These are phyloP conservation scores for Hylaea fasciaria DNA, from an alignment of 2,888 invertebrate genomes.

Conservation along the genomic window DNA sequence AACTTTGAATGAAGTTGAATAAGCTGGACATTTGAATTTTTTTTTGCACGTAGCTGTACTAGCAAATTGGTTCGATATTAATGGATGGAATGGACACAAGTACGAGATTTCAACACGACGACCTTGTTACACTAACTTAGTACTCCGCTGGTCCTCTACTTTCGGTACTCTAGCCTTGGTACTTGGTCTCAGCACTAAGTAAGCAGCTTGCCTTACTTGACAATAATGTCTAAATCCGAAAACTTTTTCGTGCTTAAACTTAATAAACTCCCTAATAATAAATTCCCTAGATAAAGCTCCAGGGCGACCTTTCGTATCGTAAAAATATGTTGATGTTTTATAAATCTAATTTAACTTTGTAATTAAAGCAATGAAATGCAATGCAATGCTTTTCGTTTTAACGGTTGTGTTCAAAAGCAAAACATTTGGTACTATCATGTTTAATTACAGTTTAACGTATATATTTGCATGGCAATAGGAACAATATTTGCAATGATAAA, in stretches of 20 bases:
- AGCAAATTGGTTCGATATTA: too few species aligned
- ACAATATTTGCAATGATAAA: too few species aligned
- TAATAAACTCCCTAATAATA: conserved; percentile 20
- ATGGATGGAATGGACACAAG: too few species aligned
- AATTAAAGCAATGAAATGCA: conserved; percentile 27
- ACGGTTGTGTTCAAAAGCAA: background rate
- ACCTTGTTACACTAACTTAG: background rate
- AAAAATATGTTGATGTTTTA: conserved; percentile 21
- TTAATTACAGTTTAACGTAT: conserved; percentile 1
- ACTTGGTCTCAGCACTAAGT: background rate
- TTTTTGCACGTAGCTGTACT: too few species aligned
- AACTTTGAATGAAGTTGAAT: background rate
- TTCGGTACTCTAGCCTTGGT: too few species aligned
- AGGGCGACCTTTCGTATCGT: conserved; percentile 16
- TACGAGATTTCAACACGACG: too few species aligned
- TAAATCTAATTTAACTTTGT: conserved; percentile 29
- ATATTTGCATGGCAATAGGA: conserved; percentile 15
- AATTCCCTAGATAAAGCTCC: conserved; percentile 15
- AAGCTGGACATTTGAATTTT: too few species aligned
- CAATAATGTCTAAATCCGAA: background rate
- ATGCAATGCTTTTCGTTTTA: conserved; percentile 18
- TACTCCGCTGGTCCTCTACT: too few species aligned
- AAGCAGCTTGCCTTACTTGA: background rate
- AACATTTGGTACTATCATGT: conserved; percentile 3
- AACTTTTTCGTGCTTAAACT: conserved; percentile 23